These are phyloP conservation scores for Sturnus vulgaris DNA, from an alignment of 2,113 vertebrate species.

Conservation along the genomic window DNA sequence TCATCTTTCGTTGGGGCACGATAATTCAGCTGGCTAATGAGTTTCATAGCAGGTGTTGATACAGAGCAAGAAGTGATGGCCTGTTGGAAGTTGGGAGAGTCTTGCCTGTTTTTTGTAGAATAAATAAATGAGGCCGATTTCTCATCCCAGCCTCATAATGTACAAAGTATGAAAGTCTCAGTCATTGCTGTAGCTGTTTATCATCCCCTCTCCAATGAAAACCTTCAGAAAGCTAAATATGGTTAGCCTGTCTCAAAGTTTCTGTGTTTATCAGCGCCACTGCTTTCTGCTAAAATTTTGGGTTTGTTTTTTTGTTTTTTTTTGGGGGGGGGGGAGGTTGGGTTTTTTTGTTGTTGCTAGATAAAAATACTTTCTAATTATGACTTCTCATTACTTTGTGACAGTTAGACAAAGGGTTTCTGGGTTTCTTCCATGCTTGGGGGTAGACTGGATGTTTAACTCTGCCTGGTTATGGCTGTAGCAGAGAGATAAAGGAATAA, in stretches of 20 bases:
- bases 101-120: background rate
- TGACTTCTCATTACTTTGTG: background rate
- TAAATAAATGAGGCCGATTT: background rate
- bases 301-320: too few species aligned
- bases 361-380: background rate
- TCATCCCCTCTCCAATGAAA: background rate
- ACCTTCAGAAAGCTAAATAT: background rate
- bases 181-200: background rate
- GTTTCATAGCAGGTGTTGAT: background rate
- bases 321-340: too few species aligned
- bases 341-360: background rate
- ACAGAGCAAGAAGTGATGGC: background rate
- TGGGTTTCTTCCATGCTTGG: background rate
- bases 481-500: constrained; percentile 51
- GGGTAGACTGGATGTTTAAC: background rate
- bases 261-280: background rate
- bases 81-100: rapidly evolving
- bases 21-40: background rate
- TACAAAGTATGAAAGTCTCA: background rate
- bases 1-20: background rate
- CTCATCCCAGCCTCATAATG: background rate
- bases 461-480: background rate
- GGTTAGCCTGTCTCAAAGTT: background rate
- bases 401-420: background rate
- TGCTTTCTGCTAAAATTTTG: background rate